Evolutionary conservation across 2,888 invertebrate species (phyloP), one percentile per base, ranked within the genome.

Genomic region (Chrysolina americana): DNA sequence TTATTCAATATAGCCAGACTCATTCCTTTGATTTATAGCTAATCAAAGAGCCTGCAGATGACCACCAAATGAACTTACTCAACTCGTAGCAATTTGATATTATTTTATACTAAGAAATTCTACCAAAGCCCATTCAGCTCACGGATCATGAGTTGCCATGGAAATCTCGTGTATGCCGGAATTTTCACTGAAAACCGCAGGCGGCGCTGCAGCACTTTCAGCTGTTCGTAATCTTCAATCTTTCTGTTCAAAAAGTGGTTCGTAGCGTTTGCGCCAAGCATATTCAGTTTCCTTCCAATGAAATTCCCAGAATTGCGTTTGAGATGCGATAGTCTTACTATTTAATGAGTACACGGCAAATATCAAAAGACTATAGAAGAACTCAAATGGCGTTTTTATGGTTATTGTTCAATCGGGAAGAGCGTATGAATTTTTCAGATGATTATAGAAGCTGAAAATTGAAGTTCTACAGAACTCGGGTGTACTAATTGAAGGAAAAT

Each of bases 161-260:
- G 59, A 59, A 59, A 59, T n/a, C 59, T 17, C 59, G 17, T 28
- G 59, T 36, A 10, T 13, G n/a, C 1, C 17, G 53, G 53, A 68
- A 50, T 28, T 68, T 48, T 36, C 19, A 17, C 53, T 17, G 15
- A 50, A 53, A 53, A 23, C 41, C 41, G 13, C 53, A 53, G 36
- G 28, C 19, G 66, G 66, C 66, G 66, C 66, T 68, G 66, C 21
- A 17, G n/a, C 23, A 48, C 15, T 19, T 65, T 50, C 65, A 65
- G 65, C 44, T 65, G 65, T 48, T 65, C 65, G 41, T 21, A 41
- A 44, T 23, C 47, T 53, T 36, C 66, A 68, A 19, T 50, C n/a
- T 15, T 36, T 53, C 15, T n/a, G 36, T 23, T 15, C 13, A 36
- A n/a, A 59, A 36, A 59, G n/a, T 4, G n/a, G 36, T 17, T 53